Conservation (phyloP, 1,140 invertebrate species). For the Archivesica marissinica region DNA sequence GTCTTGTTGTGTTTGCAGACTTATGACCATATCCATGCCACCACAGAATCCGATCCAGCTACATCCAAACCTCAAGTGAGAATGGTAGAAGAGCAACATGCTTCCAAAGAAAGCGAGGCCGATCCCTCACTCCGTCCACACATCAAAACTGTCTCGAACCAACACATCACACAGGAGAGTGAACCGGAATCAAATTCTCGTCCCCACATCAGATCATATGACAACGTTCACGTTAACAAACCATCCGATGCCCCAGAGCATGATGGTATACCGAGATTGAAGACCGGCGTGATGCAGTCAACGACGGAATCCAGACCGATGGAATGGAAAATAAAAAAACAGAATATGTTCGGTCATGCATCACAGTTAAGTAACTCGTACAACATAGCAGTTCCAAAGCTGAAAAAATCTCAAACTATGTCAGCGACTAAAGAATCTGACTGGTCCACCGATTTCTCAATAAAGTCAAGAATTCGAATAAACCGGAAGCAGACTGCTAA, state of each 20-base stretch:
- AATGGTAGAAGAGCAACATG: constrained; percentile 59
- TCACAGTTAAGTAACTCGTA: constrained; percentile 73
- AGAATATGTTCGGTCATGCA: constrained; percentile 78
- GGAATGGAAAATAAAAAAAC: constrained; percentile 75
- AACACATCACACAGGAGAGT: constrained; percentile 39
- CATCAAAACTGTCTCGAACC: constrained; percentile 47
- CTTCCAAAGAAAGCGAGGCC: constrained; percentile 64
- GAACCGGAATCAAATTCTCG: constrained; percentile 7
- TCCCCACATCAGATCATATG: constrained; percentile 52
- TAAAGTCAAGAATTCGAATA: constrained; percentile 75
- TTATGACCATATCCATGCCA: constrained; percentile 66
- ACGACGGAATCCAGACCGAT: constrained; percentile 66
- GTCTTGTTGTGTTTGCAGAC: constrained; percentile 20
- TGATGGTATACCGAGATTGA: constrained; percentile 58
- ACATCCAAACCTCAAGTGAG: constrained; percentile 57
- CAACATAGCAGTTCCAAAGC: constrained; percentile 70
- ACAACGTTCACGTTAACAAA: constrained; percentile 61
- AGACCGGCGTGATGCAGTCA: constrained; percentile 57
- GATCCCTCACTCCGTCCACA: constrained; percentile 55
- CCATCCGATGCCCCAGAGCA: constrained; percentile 66
- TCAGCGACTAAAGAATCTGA: constrained; percentile 76
- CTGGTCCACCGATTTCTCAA: constrained; percentile 72
- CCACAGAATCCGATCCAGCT: constrained; percentile 46
- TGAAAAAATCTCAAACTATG: constrained; percentile 67
- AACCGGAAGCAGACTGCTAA: constrained; percentile 71